Evolutionary conservation across 2,113 vertebrate species (phyloP).

Genomic region (Sander vitreus): DNA sequence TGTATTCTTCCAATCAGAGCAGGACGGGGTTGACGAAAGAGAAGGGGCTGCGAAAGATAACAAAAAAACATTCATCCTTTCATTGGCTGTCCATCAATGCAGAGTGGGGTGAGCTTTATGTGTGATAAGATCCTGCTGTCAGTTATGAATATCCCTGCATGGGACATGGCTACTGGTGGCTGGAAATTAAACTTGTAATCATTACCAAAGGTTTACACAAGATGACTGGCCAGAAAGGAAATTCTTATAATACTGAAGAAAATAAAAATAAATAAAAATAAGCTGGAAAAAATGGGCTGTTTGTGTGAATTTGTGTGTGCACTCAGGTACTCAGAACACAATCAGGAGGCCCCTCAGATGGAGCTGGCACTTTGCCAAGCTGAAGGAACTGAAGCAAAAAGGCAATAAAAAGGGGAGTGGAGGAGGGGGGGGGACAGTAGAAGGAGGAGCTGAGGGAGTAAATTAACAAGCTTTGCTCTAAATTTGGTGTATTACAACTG

Average conservation of each 20-base stretch:
- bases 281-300: neutral
- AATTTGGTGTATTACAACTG: conserved; percentile 80
- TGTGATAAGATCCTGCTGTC: conserved; percentile 13
- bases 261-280: conserved; percentile 40
- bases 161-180: neutral
- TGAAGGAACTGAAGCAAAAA: conserved; percentile 65
- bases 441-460: conserved; percentile 52
- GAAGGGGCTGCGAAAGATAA: conserved; percentile 7
- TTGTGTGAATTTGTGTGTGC: conserved; percentile 11
- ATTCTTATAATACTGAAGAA: conserved; percentile 22
- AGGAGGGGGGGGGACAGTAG: conserved; percentile 28
- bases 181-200: conserved; percentile 26
- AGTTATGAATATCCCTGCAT: conserved; percentile 5
- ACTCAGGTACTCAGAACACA: conserved; percentile 31
- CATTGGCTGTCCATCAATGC: conserved; percentile 31
- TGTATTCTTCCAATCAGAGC: conserved; percentile 56
- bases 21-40: conserved; percentile 30
- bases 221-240: conserved; percentile 3
- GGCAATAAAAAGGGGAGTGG: conserved; percentile 52
- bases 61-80: conserved; percentile 31
- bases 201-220: neutral
- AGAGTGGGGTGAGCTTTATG: conserved; percentile 13
- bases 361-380: conserved; percentile 59
- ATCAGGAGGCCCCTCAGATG: conserved; percentile 57
- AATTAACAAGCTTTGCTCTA: conserved; percentile 78